These are phyloP conservation scores for Eretmochelys imbricata DNA, from an alignment of 2,113 vertebrate genomes.

Conservation along the genomic window DNA sequence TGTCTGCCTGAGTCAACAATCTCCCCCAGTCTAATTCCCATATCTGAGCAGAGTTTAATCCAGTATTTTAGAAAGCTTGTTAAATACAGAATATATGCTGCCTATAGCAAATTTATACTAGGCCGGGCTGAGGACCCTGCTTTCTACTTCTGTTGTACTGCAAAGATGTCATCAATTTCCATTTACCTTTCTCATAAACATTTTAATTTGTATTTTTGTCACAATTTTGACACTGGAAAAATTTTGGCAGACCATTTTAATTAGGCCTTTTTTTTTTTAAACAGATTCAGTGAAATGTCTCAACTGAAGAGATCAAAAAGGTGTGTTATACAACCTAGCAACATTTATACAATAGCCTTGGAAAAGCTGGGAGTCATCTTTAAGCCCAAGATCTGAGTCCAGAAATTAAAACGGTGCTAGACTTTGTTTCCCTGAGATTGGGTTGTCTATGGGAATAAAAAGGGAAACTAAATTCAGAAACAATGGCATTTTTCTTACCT, in stretches of 20 bases:
- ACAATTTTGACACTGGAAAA: neutral
- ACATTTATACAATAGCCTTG: neutral
- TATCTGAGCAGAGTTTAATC: neutral
- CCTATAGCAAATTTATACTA: neutral
- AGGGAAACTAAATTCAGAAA: constrained; percentile 24
- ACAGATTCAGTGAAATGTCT: neutral
- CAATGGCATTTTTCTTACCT: neutral
- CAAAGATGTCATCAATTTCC: neutral
- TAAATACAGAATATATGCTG: neutral
- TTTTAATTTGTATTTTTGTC: neutral
- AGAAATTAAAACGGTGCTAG: neutral
- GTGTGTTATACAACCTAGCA: neutral
- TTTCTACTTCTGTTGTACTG: neutral
- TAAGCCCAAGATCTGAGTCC: neutral
- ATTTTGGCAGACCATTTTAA: neutral
- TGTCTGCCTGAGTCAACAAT: neutral
- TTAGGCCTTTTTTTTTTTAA: neutral
- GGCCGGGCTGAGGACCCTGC: neutral
- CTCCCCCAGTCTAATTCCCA: neutral
- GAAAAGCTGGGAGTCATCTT: neutral
- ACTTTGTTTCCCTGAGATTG: neutral
- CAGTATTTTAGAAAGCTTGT: constrained; percentile 1
- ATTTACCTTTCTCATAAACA: neutral
- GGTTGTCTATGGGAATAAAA: neutral
- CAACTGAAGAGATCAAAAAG: neutral